Conservation (phyloP, 2,113 vertebrate genomes). For the Lagenorhynchus albirostris region DNA sequence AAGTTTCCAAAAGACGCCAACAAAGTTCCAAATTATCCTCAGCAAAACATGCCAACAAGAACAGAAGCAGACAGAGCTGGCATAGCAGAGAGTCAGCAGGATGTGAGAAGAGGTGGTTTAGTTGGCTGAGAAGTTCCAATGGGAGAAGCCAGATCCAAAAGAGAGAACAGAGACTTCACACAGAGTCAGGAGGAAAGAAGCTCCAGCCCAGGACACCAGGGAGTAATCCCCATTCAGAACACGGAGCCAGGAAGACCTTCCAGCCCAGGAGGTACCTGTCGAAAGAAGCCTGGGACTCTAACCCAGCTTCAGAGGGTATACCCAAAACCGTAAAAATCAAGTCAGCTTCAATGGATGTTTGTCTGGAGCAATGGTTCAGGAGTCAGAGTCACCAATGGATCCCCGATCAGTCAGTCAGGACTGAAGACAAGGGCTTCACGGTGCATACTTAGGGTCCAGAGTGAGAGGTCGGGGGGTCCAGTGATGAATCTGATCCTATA, state of each 20-base stretch:
- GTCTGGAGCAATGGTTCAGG: neutral
- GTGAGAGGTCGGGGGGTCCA: neutral
- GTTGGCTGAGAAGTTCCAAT: neutral
- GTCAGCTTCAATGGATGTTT: neutral
- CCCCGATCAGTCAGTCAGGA: neutral
- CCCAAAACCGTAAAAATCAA: neutral
- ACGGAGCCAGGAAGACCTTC: neutral
- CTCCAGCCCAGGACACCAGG: neutral
- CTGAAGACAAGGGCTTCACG: neutral
- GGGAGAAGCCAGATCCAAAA: neutral
- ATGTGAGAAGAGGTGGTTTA: neutral
- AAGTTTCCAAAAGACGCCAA: neutral
- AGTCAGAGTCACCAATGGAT: neutral
- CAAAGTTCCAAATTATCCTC: neutral
- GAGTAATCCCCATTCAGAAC: neutral
- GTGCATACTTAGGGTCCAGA: neutral
- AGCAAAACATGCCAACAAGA: neutral
- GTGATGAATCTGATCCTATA: neutral
- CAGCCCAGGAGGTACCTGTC: neutral
- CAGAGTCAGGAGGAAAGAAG: neutral
- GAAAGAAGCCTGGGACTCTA: neutral
- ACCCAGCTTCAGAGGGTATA: neutral
- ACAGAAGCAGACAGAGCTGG: neutral
- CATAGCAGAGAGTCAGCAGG: neutral
- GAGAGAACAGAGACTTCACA: neutral